Evolutionary conservation across 92 coral and sea anemone species (phyloP), one percentile per base, ranked within the genome.

Genomic region (Zoanthus sociatus): DNA sequence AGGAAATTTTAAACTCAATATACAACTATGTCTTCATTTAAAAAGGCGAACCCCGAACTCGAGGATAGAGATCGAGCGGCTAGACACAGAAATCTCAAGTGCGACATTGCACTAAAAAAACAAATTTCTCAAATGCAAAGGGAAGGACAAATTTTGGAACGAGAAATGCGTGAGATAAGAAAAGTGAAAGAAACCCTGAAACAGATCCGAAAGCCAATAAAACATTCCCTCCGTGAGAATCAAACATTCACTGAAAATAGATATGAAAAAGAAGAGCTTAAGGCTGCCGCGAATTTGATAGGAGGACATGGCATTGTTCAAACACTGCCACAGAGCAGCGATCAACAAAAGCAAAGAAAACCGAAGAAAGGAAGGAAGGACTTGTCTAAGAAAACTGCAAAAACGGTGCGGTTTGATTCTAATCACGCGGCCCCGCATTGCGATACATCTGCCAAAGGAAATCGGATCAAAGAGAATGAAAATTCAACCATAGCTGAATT

Each of bases 61-160:
- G 78, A 45, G 37, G 98, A 93, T 21, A 77, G 94, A 6, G 93
- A 94, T 67, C 88, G 94, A 4, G 94, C 92, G 0, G 94, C 95
- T n/a, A 93, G 88, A 31, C 99, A 95, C 82, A 89, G 97, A 32
- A 96, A 96, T 45, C 82, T 78, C 14, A 93, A 92, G 99, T 95
- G 93, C 87, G 93, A 95, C n/a, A 92, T 96, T 31, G 94, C 95
- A 63, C 89, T 96, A 44, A 84, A 91, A 68, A 96, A 96, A 71
- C 93, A 94, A 78, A 92, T 96, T 32, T 81, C 77, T 18, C 91
- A 92, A 68, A 91, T 93, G 46, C 93, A 93, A 77, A 77, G 91
- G 56, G 98, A 96, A 89, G 94, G 94, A 54, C 87, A 90, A 73
- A 67, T 96, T 0, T 67, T 96, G 18, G 93, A 93, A 66, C 87